These are phyloP conservation scores for Eupelmus urozonus DNA, from an alignment of 2,888 invertebrate genomes.

Conservation along the genomic window DNA sequence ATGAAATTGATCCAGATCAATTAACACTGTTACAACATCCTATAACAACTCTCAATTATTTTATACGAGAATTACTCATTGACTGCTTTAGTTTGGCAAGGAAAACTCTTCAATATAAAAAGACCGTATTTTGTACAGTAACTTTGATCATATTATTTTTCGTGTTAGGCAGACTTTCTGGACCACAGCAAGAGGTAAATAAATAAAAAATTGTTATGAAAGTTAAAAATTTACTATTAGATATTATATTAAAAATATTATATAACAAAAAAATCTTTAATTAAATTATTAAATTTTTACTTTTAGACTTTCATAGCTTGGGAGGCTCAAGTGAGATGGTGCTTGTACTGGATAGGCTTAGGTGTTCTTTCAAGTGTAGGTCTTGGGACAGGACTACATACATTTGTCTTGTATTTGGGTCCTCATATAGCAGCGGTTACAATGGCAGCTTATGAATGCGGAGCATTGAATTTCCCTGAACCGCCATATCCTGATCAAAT, in stretches of 20 bases:
- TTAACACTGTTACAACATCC: conserved; percentile 75
- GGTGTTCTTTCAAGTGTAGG: conserved; percentile 98
- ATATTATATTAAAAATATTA: neutral
- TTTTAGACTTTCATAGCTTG: conserved; percentile 72
- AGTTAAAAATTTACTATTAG: neutral
- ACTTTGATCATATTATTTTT: conserved; percentile 70
- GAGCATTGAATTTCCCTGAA: conserved; percentile 94
- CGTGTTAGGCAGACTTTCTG: conserved; percentile 70
- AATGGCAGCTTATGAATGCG: conserved; percentile 98
- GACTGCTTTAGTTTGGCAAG: conserved; percentile 71
- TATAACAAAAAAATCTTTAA: neutral
- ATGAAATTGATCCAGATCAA: conserved; percentile 70
- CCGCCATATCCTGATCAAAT: conserved; percentile 99
- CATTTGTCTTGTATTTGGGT: conserved; percentile 98
- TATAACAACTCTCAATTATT: conserved; percentile 73
- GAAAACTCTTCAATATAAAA: conserved; percentile 71
- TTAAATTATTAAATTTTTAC: conserved; percentile 30
- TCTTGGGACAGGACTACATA: conserved; percentile 98
- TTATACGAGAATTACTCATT: conserved; percentile 73
- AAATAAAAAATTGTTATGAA: neutral
- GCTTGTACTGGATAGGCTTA: conserved; percentile 93
- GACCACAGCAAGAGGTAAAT: conserved; percentile 74
- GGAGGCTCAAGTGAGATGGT: conserved; percentile 82
- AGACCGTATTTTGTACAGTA: conserved; percentile 71
- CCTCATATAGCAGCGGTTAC: conserved; percentile 99